Base-by-base conservation (phyloP, 1,140 invertebrate genomes). In the Drosophila parvula region DNA sequence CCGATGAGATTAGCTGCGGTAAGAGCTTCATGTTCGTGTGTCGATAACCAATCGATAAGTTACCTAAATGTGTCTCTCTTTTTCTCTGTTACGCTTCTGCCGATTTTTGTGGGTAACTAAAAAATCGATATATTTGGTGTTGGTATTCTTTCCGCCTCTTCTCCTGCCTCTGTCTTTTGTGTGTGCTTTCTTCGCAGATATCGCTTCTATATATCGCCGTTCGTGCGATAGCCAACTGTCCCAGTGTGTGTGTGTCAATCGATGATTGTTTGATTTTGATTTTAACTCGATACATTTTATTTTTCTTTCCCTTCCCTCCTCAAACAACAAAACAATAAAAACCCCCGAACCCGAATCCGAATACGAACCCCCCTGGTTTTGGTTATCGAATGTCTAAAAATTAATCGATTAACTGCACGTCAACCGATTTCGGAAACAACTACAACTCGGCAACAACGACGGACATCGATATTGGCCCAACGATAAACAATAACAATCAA, bases 1-100 rank as follows among this genome's bases (percentile, higher is more conserved):
- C 94, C 77, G 96, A 96, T 90, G 95, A 96, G 93, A 93, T 92
- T 89, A 94, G 94, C 92, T 96, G 95, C 93, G 94, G 95, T 96
- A 96, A 95, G 95, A 30, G 58, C 18, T 41, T 40, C 10, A 18
- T 43, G 18, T 85, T 77, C 45, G 43, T 41, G 34, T 47, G 22
- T 58, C 57, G 59, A 44, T 50, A 41, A 40, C 34, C 32, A 56
- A 75, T 68, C 79, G 75, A 78, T 82, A 69, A 34, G 14, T 55
- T 45, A 59, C 11, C 27, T 41, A 51, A 34, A 9, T 57, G 34
- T 38, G 27, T 30, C 50, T 32, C 30, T 5, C 11, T 44, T 5
- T 36, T 22, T 45, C 16, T 45, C 6, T 40, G 27, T 50, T 36
- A 44, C 10, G 61, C 48, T 71, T 44, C n/a, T 10, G 9, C 60